Evolutionary conservation across 2,113 vertebrate species (phyloP).

Genomic region (Epinephelus lanceolatus): DNA sequence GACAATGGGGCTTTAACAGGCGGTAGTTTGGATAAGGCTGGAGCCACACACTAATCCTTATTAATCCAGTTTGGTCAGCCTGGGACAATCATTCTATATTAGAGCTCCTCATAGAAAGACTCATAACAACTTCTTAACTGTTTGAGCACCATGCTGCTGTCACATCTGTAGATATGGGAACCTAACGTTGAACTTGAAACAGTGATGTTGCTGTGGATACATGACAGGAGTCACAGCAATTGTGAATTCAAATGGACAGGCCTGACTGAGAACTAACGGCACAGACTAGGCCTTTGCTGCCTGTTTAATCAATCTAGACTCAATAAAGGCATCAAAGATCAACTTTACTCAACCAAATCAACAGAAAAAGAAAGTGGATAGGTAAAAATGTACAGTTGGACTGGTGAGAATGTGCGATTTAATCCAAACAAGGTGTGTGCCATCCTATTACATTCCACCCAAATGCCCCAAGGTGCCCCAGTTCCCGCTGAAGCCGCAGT

Average conservation of each 20-base stretch:
- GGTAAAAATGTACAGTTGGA: not conserved
- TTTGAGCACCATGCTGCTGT: conserved; percentile 21
- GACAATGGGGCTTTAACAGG: conserved; percentile 51
- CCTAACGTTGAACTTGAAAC: not conserved
- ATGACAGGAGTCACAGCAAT: not conserved
- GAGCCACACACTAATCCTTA: conserved; percentile 55
- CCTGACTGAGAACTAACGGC: not conserved
- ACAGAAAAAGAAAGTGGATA: not conserved
- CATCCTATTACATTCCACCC: not conserved
- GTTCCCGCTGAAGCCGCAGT: not conserved
- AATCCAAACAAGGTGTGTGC: not conserved
- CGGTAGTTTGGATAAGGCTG: conserved; percentile 58
- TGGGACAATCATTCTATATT: conserved; percentile 43
- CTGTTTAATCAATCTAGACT: not conserved
- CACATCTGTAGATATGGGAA: conserved; percentile 10
- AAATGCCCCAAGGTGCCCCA: not conserved
- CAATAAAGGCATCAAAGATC: not conserved
- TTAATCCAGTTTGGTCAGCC: conserved; percentile 52
- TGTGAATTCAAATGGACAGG: not conserved
- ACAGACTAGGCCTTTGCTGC: not conserved
- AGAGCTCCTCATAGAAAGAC: conserved; percentile 24
- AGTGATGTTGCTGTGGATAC: not conserved
- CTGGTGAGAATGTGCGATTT: not conserved
- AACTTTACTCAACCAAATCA: not conserved
- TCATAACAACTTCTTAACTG: conserved; percentile 22